Base-by-base conservation (phyloP, 30 jellyfish, hydroid and myxozoan genomes). In the Aurelia aurita region DNA sequence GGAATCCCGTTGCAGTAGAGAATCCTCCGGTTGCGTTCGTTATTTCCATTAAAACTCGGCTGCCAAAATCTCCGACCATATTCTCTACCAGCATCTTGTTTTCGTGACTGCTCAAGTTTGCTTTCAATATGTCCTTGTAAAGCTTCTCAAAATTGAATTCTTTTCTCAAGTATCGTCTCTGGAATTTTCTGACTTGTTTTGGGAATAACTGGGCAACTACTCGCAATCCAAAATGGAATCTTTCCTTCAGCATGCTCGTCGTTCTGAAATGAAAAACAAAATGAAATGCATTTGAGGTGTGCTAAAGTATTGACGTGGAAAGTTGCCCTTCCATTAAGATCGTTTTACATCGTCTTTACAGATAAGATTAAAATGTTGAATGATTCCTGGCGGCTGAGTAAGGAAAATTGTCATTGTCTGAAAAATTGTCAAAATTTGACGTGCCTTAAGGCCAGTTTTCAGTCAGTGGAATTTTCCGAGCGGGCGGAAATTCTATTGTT, bases 21-120 rank as follows among this genome's bases (percentile, higher is more conserved):
- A 77, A 86, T 7, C 87, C 87, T 3, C 88, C 95, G 51, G 96
- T 92, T 34, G 84, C 89, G 23, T 86, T 76, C 7, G 77, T 20
- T 28, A 80, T 6, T 51, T 92, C 95, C 66, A 26, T 53, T 9
- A 85, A 44, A 16, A 80, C 47, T 25, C 62, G 66, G 65, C 28
- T 44, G 16, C 78, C 89, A 19, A 92, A 26, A 9, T 66, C 64
- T 13, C 68, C 45, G 31, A 92, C 25, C 31, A 87, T 44, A n/a
- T 29, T 59, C 20, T 60, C 46, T 14, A 87, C 46, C 32, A 29
- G 39, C 12, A 12, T 39, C 28, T 55, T 31, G 49, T 92, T 68
- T 19, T 59, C 54, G 13, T 45, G 59, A n/a, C 82, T 65, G 46
- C 80, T 54, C 21, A 82, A 26, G 16, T 85, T 63, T 16, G 79